Conservation (phyloP, 2,888 invertebrate genomes). For the Harpalus rubripes region DNA sequence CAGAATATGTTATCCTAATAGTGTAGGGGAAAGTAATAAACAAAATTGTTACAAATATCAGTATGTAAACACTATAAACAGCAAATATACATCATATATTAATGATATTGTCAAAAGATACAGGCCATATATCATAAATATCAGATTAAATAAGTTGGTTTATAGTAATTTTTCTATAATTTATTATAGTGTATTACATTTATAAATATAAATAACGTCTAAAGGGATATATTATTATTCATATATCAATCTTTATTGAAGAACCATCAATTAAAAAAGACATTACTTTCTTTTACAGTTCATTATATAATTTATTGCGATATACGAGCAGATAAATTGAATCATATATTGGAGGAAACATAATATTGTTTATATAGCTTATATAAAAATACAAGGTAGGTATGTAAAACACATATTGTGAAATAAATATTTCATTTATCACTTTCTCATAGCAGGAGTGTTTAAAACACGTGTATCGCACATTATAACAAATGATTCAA, state of each 20-base stretch:
- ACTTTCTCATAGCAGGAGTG: conserved; percentile 42
- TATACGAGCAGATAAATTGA: too few species aligned
- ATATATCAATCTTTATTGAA: background rate
- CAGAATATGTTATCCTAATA: too few species aligned
- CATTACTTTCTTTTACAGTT: background rate
- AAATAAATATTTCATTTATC: conserved; percentile 13
- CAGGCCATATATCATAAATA: background rate
- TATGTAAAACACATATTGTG: background rate
- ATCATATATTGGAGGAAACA: too few species aligned
- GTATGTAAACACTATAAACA: background rate
- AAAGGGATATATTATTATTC: background rate
- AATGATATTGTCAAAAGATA: background rate
- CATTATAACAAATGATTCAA: conserved; percentile 14
- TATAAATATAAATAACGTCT: background rate
- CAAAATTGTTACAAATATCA: too few species aligned
- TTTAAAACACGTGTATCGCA: conserved; percentile 24
- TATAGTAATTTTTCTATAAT: background rate
- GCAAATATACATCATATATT: background rate
- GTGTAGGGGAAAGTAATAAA: too few species aligned
- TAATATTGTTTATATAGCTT: too few species aligned
- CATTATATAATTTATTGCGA: background rate
- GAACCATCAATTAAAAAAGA: background rate
- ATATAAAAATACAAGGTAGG: background rate
- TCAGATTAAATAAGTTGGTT: background rate
- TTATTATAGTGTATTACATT: background rate